Evolutionary conservation across 2,797 vertebrate genomes (phyloP).

Genomic region (Macroramphosus scolopax): DNA sequence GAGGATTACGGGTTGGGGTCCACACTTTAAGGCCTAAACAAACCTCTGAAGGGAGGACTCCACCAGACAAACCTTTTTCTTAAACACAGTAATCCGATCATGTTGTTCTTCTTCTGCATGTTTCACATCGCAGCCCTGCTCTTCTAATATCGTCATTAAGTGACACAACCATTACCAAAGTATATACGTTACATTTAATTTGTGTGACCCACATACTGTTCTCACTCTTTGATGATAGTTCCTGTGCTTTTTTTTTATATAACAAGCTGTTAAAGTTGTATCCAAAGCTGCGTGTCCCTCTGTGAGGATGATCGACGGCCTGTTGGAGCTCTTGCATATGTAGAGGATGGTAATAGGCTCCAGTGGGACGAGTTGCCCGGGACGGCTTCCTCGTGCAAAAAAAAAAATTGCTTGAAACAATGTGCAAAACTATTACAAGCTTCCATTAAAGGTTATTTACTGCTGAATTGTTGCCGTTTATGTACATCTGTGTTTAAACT

Average conservation of each 20-base stretch:
- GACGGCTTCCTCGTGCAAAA: too few species aligned
- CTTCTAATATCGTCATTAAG: too few species aligned
- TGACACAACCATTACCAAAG: constrained; percentile 29
- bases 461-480: constrained; percentile 10
- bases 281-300: constrained; percentile 56
- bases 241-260: constrained; percentile 44
- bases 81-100: constrained; percentile 27
- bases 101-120: too few species aligned
- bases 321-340: constrained; percentile 68
- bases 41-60: constrained; percentile 35
- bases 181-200: constrained; percentile 29
- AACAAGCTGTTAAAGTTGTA: constrained; percentile 66
- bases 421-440: constrained; percentile 24
- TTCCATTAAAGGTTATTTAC: constrained; percentile 27
- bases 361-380: constrained; percentile 64
- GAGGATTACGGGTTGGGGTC: too few species aligned
- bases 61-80: constrained; percentile 32
- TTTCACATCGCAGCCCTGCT: too few species aligned
- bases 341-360: constrained; percentile 71
- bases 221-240: constrained; percentile 54
- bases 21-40: constrained; percentile 32
- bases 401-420: constrained; percentile 53
- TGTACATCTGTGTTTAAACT: not conserved
- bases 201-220: constrained; percentile 52
- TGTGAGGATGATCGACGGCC: constrained; percentile 69